Evolutionary conservation across 2,888 invertebrate genomes (phyloP).

Genomic region (Ennomos quercinarius): DNA sequence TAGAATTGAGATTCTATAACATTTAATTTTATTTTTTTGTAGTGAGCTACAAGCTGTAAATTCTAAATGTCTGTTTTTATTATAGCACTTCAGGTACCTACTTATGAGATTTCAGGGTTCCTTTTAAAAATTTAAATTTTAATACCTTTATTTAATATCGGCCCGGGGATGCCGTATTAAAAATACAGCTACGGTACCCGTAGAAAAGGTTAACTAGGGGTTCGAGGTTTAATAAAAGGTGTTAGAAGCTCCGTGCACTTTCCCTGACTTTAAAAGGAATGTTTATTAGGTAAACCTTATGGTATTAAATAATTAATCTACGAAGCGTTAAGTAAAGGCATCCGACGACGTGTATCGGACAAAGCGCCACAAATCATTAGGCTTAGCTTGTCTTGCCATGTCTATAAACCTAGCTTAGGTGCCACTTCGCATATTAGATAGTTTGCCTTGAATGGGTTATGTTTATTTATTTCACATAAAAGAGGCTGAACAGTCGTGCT

Average conservation of each 20-base stretch:
- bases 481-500: constrained; percentile 12
- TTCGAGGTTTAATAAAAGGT: constrained; percentile 42
- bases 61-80: constrained; percentile 61
- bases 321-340: constrained; percentile 27
- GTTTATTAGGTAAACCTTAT: constrained; percentile 28
- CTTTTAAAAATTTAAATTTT: constrained; percentile 37
- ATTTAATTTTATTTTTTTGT: too few relatives aligned
- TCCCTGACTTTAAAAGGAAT: constrained; percentile 37
- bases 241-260: constrained; percentile 39
- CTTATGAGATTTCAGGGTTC: constrained; percentile 50
- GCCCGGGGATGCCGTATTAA: constrained; percentile 33
- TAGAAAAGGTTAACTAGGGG: constrained; percentile 43
- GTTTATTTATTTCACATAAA: constrained; percentile 28
- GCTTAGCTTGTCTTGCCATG: constrained; percentile 2
- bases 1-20: constrained; percentile 50
- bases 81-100: constrained; percentile 51
- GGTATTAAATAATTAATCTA: constrained; percentile 40
- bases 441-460: constrained; percentile 14
- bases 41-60: constrained; percentile 60
- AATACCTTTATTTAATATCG: constrained; percentile 35
- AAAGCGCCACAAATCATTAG: constrained; percentile 20
- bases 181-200: constrained; percentile 37
- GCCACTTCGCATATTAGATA: background rate
- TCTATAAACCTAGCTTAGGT: background rate
- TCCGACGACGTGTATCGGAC: constrained; percentile 11